Base-by-base conservation (phyloP, 2,888 invertebrate genomes). In the Ichneumoninae sp. region DNA sequence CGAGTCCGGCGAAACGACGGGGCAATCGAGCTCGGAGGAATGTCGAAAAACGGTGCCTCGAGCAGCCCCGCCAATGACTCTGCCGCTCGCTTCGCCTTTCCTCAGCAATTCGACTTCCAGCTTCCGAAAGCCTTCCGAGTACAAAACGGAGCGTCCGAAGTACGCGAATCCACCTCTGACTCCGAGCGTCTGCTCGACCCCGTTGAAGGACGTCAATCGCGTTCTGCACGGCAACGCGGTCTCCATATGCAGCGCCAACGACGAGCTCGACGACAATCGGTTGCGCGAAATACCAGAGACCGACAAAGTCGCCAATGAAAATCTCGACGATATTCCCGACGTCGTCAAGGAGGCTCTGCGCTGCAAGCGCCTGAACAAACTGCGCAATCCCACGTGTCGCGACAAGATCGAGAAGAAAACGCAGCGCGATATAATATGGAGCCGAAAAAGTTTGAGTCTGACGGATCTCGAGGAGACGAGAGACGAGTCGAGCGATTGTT, bases 161-260 rank as follows among this genome's bases (percentile, higher is more conserved):
- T 87, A 87, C 69, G 95, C 94, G 8, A 94, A 95, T 1, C 96
- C 96, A 88, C 96, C 96, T 88, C 95, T 96, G 16, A 96, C 96
- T 86, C 97, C 97, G 0, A 97, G 97, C 86, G 96, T 97, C 0
- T 97, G 97, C 87, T 96, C 96, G 0, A 97, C 97, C 0, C 97
- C 97, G 0, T 95, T 97, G 95, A 95, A 96, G 0, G 97, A 97
- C 91, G 90, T 93, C 1, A 96, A 95, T 91, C 96, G 97, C 92
- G 95, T 97, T 1, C 91, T 97, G 6, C 96, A 97, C 88, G 96
- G 95, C 10, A 96, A 96, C 83, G 96, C 96, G 57, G 94, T 97
- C 87, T 96, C 97, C 0, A 97, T 97, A 88, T 97, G 97, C 91
- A 95, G 96, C 86, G 95, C 96, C 0, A 95, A 95, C 66, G 94